Conservation (phyloP, 2,888 invertebrate genomes). For the Drosophila subsilvestris region DNA sequence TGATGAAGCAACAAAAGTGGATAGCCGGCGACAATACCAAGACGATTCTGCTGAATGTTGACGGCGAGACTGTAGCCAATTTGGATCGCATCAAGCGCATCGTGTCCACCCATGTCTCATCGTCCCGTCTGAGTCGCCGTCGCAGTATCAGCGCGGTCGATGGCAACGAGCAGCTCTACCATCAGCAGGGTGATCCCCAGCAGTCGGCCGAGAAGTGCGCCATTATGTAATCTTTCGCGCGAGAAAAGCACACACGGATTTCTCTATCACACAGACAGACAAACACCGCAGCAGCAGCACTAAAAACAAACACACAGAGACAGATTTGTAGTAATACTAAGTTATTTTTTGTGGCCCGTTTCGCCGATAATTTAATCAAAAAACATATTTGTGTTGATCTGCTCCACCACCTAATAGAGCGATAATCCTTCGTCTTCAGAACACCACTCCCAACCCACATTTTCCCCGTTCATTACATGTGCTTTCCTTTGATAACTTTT, state of each 20-base stretch:
- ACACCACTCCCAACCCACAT: neutral
- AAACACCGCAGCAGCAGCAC: slow-evolving; percentile 3
- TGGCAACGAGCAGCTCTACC: slow-evolving; percentile 82
- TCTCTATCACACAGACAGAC: slow-evolving; percentile 18
- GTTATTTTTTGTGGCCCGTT: slow-evolving; percentile 38
- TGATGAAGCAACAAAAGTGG: slow-evolving; percentile 97
- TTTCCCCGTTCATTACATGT: slow-evolving; percentile 5
- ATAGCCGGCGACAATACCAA: slow-evolving; percentile 93
- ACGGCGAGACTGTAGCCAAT: slow-evolving; percentile 90
- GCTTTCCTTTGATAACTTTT: neutral
- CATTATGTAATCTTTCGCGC: slow-evolving; percentile 75
- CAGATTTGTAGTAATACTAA: slow-evolving; percentile 34
- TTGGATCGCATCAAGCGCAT: slow-evolving; percentile 88
- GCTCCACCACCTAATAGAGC: slow-evolving; percentile 14
- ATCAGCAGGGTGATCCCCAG: slow-evolving; percentile 83
- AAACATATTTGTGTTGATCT: slow-evolving; percentile 29
- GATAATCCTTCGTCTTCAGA: slow-evolving; percentile 22
- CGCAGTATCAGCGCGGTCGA: slow-evolving; percentile 77
- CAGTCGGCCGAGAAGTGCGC: slow-evolving; percentile 82
- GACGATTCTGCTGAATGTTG: slow-evolving; percentile 91
- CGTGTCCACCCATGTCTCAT: slow-evolving; percentile 87
- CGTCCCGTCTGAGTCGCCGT: slow-evolving; percentile 66
- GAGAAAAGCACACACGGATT: slow-evolving; percentile 20
- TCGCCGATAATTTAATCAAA: slow-evolving; percentile 34
- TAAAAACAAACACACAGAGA: slow-evolving; percentile 4